Evolutionary conservation across 2,888 invertebrate genomes (phyloP).

Genomic region (Dorcus parallelipipedus): DNA sequence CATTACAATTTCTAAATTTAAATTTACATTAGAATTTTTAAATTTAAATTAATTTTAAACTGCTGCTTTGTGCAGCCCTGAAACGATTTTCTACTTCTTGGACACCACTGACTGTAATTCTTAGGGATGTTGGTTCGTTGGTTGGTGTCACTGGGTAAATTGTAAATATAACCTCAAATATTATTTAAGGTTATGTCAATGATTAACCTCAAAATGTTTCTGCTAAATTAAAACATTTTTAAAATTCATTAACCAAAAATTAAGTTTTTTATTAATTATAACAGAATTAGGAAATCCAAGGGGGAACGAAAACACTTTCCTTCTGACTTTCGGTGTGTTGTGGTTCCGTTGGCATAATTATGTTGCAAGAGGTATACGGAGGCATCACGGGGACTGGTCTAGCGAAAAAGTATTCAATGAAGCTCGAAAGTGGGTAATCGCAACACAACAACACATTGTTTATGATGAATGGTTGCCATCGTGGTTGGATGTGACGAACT

Average conservation of each 20-base stretch:
- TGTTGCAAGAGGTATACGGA: constrained; percentile 45
- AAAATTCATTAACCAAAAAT: not conserved
- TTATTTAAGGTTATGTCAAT: not conserved
- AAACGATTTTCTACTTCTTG: too few species aligned
- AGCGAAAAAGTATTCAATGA: constrained; percentile 54
- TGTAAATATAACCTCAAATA: too few species aligned
- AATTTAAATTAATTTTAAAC: too few species aligned
- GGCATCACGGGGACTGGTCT: constrained; percentile 43
- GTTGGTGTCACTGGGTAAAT: too few species aligned
- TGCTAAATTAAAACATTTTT: too few species aligned
- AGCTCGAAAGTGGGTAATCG: constrained; percentile 57
- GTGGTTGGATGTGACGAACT: constrained; percentile 40
- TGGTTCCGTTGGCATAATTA: constrained; percentile 58
- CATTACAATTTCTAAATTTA: not conserved
- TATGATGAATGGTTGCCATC: constrained; percentile 52
- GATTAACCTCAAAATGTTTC: not conserved
- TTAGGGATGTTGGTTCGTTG: too few species aligned
- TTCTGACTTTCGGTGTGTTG: constrained; percentile 53
- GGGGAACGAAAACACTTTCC: constrained; percentile 55
- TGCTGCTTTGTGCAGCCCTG: too few species aligned
- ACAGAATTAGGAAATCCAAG: constrained; percentile 54
- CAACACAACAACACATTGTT: constrained; percentile 53
- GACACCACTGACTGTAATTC: too few species aligned
- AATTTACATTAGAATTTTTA: not conserved
- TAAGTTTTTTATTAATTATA: constrained; percentile 21